Conservation (phyloP, 2,113 vertebrate genomes). For the Sapayoa aenigma region DNA sequence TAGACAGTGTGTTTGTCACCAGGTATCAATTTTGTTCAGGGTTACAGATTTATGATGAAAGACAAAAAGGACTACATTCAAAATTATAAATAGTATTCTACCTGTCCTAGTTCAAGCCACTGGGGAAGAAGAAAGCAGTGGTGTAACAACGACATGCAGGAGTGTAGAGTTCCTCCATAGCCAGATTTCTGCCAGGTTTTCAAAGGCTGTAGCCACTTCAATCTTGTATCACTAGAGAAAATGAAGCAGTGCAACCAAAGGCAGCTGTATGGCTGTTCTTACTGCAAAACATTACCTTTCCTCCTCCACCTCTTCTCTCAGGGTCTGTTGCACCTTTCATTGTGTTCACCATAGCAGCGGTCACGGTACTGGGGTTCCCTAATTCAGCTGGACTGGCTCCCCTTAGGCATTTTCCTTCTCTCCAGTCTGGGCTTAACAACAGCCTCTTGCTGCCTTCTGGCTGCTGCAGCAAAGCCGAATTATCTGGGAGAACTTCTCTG, state of each 20-base stretch:
- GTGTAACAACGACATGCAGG: background rate
- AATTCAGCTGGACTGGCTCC: background rate
- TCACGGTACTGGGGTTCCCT: background rate
- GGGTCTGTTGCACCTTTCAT: background rate
- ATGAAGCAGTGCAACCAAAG: background rate
- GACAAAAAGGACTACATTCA: conserved; percentile 40
- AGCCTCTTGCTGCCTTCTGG: background rate
- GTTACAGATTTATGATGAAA: conserved; percentile 50
- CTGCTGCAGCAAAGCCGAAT: background rate
- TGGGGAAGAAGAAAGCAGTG: conserved; percentile 28
- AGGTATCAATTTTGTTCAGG: background rate
- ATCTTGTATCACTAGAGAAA: background rate
- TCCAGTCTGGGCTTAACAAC: accelerated
- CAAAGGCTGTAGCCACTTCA: background rate
- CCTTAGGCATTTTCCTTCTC: background rate
- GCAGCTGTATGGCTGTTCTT: background rate
- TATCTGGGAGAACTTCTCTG: background rate
- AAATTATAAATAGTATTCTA: conserved; percentile 54
- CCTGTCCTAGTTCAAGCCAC: conserved; percentile 66
- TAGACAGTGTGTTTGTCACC: background rate
- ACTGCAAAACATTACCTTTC: background rate
- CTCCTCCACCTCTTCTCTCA: background rate
- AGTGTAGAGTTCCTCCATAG: conserved; percentile 37
- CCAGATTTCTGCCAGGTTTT: background rate
- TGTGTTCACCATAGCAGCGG: background rate